Base-by-base conservation (phyloP, 2,113 vertebrate genomes). In the Phrynocephalus versicolor region DNA sequence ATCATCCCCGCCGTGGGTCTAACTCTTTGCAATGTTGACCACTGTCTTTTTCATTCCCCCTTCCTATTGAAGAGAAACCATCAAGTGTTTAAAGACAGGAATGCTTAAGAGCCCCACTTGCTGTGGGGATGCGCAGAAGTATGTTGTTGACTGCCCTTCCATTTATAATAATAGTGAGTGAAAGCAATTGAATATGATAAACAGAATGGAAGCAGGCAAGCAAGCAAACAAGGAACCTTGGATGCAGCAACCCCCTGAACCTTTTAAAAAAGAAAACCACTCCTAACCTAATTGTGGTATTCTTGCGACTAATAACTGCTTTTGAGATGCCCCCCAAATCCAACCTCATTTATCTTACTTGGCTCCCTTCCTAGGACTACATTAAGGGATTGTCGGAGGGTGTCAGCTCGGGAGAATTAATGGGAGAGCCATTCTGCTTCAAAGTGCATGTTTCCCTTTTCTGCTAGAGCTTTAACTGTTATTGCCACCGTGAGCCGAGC, bases 281-380 rank as follows among this genome's bases (percentile, higher is more conserved):
- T 8, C 69, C 41, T 72, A 62, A 85, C 75, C 64, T 69, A 25
- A 64, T 33, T 16, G 19, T 74, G 73, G n/a, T 64, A 37, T 81
- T 65, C 27, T 58, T 65, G 41, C 84, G 6, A 27, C 57, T 65
- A 81, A 77, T 76, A 67, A 65, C 55, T 9, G 15, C 35, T 73
- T 62, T 80, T 85, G n/a, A 55, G 60, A 55, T 19, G 39, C 58
- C 62, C 77, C 77, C 84, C n/a, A 13, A 86, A 65, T 86, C n/a
- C 84, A 80, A 21, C 60, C 69, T 81, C 78, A 73, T 81, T 80
- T 73, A 72, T 86, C 78, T 74, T 65, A 73, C 60, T 86, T 86
- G 84, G 84, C 84, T 81, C 41, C 1, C 58, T 86, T 86, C 84
- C 84, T 81, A 74, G 60, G 78, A 86, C 39, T 86, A 78, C 84